Conservation (phyloP, 2,797 vertebrate genomes). For the Philypnodon macrostomus region DNA sequence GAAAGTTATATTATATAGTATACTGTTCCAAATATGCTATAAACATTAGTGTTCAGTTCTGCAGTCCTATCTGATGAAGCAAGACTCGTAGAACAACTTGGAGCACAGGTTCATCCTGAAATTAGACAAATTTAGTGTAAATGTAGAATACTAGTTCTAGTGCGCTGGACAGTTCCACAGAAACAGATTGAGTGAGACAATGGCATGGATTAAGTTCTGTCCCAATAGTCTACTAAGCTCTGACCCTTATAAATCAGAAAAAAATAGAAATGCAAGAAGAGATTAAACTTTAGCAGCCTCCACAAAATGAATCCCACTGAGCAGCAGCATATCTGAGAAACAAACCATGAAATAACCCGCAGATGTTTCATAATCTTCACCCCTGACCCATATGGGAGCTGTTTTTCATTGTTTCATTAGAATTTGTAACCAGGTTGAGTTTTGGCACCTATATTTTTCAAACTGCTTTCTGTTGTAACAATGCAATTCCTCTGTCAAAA, state of each 20-base stretch:
- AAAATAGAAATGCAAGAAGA: slow-evolving; percentile 21
- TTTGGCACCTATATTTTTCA: slow-evolving; percentile 2
- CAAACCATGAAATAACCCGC: slow-evolving; percentile 15
- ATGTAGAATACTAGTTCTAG: background rate
- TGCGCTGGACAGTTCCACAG: slow-evolving; percentile 1
- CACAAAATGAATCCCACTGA: slow-evolving; percentile 7
- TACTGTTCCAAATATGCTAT: too few species aligned
- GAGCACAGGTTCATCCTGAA: background rate
- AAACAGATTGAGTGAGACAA: slow-evolving; percentile 23
- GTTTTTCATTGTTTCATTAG: background rate
- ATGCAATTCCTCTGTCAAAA: slow-evolving; percentile 16
- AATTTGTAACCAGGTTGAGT: slow-evolving; percentile 2
- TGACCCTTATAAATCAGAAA: slow-evolving; percentile 37
- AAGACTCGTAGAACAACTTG: too few species aligned
- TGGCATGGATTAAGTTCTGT: slow-evolving; percentile 36
- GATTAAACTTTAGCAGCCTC: slow-evolving; percentile 34
- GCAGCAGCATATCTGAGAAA: slow-evolving; percentile 2
- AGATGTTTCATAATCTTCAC: slow-evolving; percentile 12
- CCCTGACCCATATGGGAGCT: slow-evolving; percentile 5
- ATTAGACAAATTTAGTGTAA: background rate
- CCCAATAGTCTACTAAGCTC: slow-evolving; percentile 24
- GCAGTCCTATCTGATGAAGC: too few species aligned
- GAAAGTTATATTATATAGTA: too few species aligned
- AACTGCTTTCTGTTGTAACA: background rate
- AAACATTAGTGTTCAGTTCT: too few species aligned